phyloP scores from a whole-genome alignment of 2,888 invertebrate genomes.

The Bibio marci region DNA sequence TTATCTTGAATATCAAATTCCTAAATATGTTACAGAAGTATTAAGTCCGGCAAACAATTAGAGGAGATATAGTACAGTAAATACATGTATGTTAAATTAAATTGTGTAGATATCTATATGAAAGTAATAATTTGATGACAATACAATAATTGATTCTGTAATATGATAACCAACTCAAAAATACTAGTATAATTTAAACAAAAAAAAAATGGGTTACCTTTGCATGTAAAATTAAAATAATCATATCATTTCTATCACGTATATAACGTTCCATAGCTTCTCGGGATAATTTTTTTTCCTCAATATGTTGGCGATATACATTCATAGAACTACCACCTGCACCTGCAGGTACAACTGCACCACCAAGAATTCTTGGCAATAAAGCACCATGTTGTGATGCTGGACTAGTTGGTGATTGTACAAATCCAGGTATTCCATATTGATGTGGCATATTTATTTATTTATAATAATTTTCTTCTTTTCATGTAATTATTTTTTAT shows the following conservation, averaged over 20 bases:
- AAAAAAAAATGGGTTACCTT: no score
- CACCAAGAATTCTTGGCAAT: constrained; percentile 20
- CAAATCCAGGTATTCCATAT: constrained; percentile 57
- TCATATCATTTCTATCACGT: constrained; percentile 85
- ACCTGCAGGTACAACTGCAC: constrained; percentile 16
- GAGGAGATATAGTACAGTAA: no score
- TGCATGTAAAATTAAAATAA: constrained; percentile 93
- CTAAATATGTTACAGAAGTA: no score
- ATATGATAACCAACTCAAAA: no score
- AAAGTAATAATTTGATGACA: no score
- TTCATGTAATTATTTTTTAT: neutral
- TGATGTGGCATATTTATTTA: constrained; percentile 58
- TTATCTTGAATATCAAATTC: no score
- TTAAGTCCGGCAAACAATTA: no score
- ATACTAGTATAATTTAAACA: no score
- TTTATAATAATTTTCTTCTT: neutral
- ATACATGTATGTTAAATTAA: no score
- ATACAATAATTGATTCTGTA: no score
- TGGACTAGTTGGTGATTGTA: constrained; percentile 69
- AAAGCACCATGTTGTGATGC: constrained; percentile 45
- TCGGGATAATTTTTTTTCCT: constrained; percentile 68
- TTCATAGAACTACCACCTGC: constrained; percentile 12
- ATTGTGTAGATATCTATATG: no score
- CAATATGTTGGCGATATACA: constrained; percentile 30
- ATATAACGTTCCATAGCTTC: constrained; percentile 96